phyloP scores from a whole-genome alignment of 1,140 invertebrate genomes.

The Conus ventricosus region DNA sequence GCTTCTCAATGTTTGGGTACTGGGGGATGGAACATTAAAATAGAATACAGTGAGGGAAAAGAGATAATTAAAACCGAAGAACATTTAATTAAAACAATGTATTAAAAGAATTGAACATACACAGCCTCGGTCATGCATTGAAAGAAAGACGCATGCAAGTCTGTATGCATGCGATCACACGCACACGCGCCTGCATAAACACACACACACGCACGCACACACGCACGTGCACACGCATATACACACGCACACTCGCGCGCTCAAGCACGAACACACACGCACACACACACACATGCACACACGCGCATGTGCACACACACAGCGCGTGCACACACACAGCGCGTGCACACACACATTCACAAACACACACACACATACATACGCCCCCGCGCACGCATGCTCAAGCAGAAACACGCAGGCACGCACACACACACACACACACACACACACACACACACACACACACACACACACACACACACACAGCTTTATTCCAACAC shows the following conservation, averaged over 20 bases:
- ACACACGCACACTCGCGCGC: neutral
- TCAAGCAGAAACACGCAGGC: no score
- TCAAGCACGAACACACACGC: neutral
- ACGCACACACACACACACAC: no score
- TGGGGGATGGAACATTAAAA: neutral
- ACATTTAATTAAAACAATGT: neutral
- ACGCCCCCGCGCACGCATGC: neutral
- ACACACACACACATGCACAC: neutral
- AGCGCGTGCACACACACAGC: neutral
- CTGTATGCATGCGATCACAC: neutral
- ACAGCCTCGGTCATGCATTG: neutral
- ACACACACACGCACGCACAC: neutral
- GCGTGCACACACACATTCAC: neutral
- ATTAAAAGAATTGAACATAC: neutral
- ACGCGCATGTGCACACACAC: no score
- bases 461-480: slow-evolving; percentile 10
- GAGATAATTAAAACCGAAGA: no score
- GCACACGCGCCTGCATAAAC: neutral
- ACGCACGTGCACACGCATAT: neutral
- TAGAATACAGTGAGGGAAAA: no score
- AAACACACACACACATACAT: neutral
- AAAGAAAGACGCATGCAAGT: no score
- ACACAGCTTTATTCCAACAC: neutral
- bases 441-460: slow-evolving; percentile 4
- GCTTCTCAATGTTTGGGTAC: slow-evolving; percentile 52